Base-by-base conservation (phyloP, 2,797 vertebrate genomes). In the Sarcoramphus papa region DNA sequence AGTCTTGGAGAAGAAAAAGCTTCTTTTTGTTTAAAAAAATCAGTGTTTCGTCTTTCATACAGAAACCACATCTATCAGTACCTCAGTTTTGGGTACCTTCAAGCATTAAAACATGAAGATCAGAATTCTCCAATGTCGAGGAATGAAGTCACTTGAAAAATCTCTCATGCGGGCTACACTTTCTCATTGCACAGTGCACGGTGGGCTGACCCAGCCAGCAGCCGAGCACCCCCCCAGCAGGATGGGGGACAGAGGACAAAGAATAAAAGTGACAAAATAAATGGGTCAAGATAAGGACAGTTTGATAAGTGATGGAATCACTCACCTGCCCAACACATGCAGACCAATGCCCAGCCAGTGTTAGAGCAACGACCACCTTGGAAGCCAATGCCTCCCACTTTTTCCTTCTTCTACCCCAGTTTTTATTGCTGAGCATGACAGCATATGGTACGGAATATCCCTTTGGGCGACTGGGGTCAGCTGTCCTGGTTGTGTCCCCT, bases 391-490 rank as follows among this genome's bases (percentile, higher is more conserved):
- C 0, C 3, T 3, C 4, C 10, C 5, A 3, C 14, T 48, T 75
- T 33, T 72, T 40, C 12, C 30, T 77, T 63, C 27, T 87, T 87
- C 28, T 35, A 20, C 14, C 10, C 60, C 63, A 3, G 1, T 45
- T 93, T 70, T 48, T 54, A 14, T 11, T 15, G 59, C 64, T 51
- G 22, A 78, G 40, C 12, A 3, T 30, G 15, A 51, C 59, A 75
- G 12, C 8, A 17, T 1, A 12, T 5, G 27, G 16, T 20, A 28
- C 3, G 3, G 23, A 75, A 85, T 21, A 78, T 28, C 25, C 27
- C 57, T 60, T 0, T 15, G 45, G 28, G 11, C 0, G 3, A 0
- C 0, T 5, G 14, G 31, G 24, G 1, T 45, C 83, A 57, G 31
- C 40, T 80, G 9, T 41, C 27, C 41, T 22, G 12, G 30, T 80